These are phyloP conservation scores for Drosophila trapezifrons DNA, from an alignment of 1,140 invertebrate genomes.

Conservation along the genomic window DNA sequence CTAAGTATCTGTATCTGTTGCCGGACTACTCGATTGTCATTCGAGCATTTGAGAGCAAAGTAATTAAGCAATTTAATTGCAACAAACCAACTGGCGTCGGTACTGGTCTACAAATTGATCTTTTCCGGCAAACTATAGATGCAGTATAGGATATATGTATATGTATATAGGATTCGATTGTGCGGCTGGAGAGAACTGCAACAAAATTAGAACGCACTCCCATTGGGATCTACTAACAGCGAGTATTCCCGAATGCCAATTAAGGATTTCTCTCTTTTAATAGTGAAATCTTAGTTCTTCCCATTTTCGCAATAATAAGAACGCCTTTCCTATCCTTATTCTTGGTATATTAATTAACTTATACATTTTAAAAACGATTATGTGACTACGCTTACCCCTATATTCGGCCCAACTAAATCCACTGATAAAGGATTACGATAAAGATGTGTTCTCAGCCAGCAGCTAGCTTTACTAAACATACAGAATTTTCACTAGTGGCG, in stretches of 20 bases:
- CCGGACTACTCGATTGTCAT: background rate
- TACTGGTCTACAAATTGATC: conserved; percentile 31
- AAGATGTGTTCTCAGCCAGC: background rate
- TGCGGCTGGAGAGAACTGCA: background rate
- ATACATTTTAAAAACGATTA: background rate
- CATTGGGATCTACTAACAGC: background rate
- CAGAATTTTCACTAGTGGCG: background rate
- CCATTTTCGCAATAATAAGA: too few relatives aligned
- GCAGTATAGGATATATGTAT: background rate
- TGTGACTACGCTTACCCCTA: background rate
- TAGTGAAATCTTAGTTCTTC: background rate
- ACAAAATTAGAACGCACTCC: background rate
- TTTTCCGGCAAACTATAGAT: conserved; percentile 23
- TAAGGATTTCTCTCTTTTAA: background rate
- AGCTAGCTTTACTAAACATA: background rate
- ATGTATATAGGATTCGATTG: conserved; percentile 11
- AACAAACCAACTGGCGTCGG: background rate
- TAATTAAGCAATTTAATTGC: conserved; percentile 30
- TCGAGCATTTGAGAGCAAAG: conserved; percentile 17
- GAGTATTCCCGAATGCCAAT: background rate
- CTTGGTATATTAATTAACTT: too few relatives aligned
- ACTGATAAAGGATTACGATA: conserved; percentile 7
- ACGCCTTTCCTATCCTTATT: too few relatives aligned
- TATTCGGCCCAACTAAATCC: background rate
- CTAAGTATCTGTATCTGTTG: conserved; percentile 19